Percentiles rank a stretch among this genome's conserved stretches.
phyloP scores from a whole-genome alignment of 2,797 vertebrate species.

The Urophycis tenuis region DNA sequence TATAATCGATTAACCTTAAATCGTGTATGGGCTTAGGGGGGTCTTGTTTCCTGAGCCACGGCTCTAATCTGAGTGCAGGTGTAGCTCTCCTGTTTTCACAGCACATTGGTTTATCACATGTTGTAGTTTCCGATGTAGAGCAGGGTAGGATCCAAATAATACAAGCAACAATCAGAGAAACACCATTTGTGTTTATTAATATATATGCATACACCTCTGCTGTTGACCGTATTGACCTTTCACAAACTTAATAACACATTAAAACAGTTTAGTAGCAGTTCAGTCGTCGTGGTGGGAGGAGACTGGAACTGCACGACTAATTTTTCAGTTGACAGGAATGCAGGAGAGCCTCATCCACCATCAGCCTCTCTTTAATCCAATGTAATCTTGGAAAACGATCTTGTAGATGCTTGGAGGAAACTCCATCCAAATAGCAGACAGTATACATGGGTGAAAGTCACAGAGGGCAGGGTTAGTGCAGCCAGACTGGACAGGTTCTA shows the following conservation, averaged over 20 bases:
- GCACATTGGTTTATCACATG: too few relatives aligned
- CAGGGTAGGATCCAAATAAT: too few relatives aligned
- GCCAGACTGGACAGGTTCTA: background rate
- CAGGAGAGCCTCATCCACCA: background rate
- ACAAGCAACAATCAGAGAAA: too few relatives aligned
- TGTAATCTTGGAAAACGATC: background rate
- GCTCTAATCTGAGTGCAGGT: too few relatives aligned
- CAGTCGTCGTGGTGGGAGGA: background rate
- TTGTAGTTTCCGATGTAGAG: too few relatives aligned
- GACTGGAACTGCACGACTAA: slow-evolving; percentile 13
- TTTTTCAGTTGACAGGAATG: background rate
- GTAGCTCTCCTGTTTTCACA: too few relatives aligned
- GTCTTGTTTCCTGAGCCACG: too few relatives aligned
- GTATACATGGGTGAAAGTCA: background rate
- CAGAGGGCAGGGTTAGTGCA: background rate
- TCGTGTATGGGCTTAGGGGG: too few relatives aligned
- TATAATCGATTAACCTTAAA: too few relatives aligned
- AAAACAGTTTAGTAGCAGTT: background rate
- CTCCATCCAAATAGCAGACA: background rate
- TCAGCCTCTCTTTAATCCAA: slow-evolving; percentile 3
- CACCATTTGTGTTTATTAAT: too few relatives aligned
- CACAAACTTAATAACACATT: background rate
- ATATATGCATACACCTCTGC: too few relatives aligned
- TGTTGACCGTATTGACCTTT: background rate
- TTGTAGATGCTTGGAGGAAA: background rate